phyloP scores from a whole-genome alignment of 2,888 invertebrate genomes.

The Heliconius charithonia region DNA sequence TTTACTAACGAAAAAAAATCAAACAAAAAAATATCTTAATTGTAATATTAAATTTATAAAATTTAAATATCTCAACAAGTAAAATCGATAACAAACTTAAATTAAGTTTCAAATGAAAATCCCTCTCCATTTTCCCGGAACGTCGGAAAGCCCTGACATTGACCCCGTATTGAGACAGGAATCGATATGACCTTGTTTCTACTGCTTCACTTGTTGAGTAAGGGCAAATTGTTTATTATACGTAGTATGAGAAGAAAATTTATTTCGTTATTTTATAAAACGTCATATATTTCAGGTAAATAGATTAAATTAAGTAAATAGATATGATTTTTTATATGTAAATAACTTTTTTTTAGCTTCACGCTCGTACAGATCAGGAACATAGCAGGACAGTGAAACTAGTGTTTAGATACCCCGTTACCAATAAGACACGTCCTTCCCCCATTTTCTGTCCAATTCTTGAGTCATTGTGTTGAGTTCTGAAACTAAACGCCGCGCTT shows the following conservation, averaged over 20 bases:
- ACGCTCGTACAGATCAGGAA: neutral
- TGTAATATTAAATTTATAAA: too few relatives aligned
- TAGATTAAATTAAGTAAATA: too few relatives aligned
- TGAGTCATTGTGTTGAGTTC: neutral
- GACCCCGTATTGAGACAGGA: conserved; percentile 43
- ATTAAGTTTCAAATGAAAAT: conserved; percentile 17
- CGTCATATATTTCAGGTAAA: too few relatives aligned
- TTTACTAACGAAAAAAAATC: neutral
- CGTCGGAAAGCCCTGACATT: conserved; percentile 41
- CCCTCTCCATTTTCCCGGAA: conserved; percentile 1
- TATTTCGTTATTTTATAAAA: neutral
- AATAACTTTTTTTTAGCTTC: neutral
- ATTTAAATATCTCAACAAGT: neutral
- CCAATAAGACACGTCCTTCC: neutral
- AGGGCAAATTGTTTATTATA: conserved; percentile 11
- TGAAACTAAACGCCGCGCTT: neutral
- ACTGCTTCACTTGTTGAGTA: conserved; percentile 25
- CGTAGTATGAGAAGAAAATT: neutral
- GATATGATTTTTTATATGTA: too few relatives aligned
- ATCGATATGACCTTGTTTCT: conserved; percentile 46
- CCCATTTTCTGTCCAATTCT: neutral
- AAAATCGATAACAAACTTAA: neutral
- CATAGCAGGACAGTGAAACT: neutral
- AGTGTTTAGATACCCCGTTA: neutral
- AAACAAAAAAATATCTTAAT: too few relatives aligned